Base-by-base conservation (phyloP, 2,888 invertebrate genomes). In the Barypeithes pellucidus region DNA sequence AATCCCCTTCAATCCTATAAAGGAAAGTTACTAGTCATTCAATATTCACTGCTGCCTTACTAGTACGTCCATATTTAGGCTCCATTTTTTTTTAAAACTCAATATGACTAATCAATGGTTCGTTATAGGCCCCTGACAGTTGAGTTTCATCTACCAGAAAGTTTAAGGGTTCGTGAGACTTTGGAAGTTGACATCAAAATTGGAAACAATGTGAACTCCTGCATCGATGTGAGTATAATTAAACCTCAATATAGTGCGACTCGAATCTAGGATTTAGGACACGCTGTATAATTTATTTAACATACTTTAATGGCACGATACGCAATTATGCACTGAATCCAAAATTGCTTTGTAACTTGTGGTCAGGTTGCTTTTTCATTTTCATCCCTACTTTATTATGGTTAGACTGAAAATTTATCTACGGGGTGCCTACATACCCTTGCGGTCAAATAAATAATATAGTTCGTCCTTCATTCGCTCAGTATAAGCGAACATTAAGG, bases 111-210 rank as follows among this genome's bases (percentile, higher is more conserved):
- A n/a, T n/a, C n/a, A n/a, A n/a, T n/a, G n/a, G n/a, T n/a, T n/a
- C n/a, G n/a, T n/a, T n/a, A n/a, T 22, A 86, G 90, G 1, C 90
- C 91, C 0, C 88, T 91, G 9, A 90, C 90, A 78, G 88, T 91
- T 72, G 90, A 91, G 83, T 90, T 91, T 81, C 85, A 88, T 0
- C 84, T 91, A 4, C 91, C 91, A 3, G 87, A 89, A 0, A 89
- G 88, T 1, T 82, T 91, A 79, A 88, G 89, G 77, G 91, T 91
- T 9, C 89, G 91, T 0, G 91, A 91, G 81, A 89, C 90, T 0
- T 88, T 91, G 0, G 91, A 91, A 81, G 90, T 91, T n/a, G 91
- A 91, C 78, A 90, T 91, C 77, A 91, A 90, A 84, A 91, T 91
- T 71, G 90, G 89, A 0, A 91, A 91, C 80, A 91, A 91, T 75